Evolutionary conservation across 2,113 vertebrate species (phyloP).

Genomic region (Vulpes vulpes): DNA sequence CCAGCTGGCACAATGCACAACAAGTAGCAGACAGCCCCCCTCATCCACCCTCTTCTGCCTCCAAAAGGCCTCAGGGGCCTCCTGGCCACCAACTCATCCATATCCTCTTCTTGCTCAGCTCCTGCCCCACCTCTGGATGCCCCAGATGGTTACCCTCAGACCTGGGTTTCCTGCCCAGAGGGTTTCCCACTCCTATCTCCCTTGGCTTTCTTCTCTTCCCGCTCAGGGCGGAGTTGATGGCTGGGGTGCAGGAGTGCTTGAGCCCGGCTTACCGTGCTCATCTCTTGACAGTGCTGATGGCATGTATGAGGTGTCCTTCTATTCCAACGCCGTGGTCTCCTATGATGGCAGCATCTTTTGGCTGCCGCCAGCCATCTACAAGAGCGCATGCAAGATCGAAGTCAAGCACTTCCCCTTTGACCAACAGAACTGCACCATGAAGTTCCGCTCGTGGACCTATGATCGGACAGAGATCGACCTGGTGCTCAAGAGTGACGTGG

Average conservation of each 20-base stretch:
- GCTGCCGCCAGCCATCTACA: slow-evolving; percentile 98
- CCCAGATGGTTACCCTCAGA: background rate
- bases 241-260: accelerated
- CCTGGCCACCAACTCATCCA: background rate
- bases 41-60: background rate
- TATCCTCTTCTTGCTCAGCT: background rate
- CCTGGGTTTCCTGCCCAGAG: background rate
- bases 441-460: slow-evolving; percentile 98
- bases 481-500: slow-evolving; percentile 91
- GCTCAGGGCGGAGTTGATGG: accelerated
- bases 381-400: slow-evolving; percentile 97
- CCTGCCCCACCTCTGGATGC: accelerated
- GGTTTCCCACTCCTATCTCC: too few relatives aligned
- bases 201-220: background rate
- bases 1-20: background rate
- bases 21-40: background rate
- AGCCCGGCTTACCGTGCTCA: background rate
- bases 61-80: background rate
- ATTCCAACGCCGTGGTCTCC: slow-evolving; percentile 97
- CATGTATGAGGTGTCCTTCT: slow-evolving; percentile 99
- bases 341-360: slow-evolving; percentile 98
- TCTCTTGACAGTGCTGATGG: slow-evolving; percentile 92
- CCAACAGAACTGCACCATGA: slow-evolving; percentile 98
- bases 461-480: slow-evolving; percentile 98
- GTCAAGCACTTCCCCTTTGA: slow-evolving; percentile 99